Percentiles rank a stretch among this genome's conserved stretches.
Evolutionary conservation across 2,888 invertebrate species (phyloP).

Genomic region (Drosophila picticornis): DNA sequence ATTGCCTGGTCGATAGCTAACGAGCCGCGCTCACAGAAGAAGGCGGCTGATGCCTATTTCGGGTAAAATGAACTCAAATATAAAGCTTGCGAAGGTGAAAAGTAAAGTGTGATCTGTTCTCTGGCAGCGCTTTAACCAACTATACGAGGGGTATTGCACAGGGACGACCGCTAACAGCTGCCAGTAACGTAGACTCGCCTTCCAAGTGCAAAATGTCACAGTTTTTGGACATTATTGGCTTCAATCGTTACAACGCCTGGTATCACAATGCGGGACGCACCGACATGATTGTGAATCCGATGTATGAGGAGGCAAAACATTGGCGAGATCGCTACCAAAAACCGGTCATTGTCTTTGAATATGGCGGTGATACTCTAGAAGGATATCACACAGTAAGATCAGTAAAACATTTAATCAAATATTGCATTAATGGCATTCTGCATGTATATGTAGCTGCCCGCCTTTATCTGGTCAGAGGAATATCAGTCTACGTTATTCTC

Average conservation of each 20-base stretch:
- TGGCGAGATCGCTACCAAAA: conserved; percentile 94
- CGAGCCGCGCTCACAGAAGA: conserved; percentile 92
- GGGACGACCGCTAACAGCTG: conserved; percentile 93
- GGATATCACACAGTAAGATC: conserved; percentile 93
- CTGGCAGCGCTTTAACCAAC: conserved; percentile 88
- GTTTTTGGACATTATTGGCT: conserved; percentile 94
- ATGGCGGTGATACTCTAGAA: conserved; percentile 97
- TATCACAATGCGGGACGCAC: conserved; percentile 93
- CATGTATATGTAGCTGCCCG: conserved; percentile 87
- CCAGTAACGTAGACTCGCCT: conserved; percentile 86
- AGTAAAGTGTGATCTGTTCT: conserved; percentile 39
- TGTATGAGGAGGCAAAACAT: conserved; percentile 90
- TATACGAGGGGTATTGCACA: conserved; percentile 68
- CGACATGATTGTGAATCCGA: conserved; percentile 89
- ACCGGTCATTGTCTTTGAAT: conserved; percentile 97
- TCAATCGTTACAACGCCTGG: conserved; percentile 99
- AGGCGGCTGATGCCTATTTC: conserved; percentile 92
- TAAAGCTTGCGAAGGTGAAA: neutral
- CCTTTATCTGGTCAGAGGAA: conserved; percentile 97
- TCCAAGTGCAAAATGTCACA: conserved; percentile 74
- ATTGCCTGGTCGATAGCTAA: conserved; percentile 99
- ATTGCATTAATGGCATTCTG: neutral
- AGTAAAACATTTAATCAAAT: neutral
- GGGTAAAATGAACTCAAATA: conserved; percentile 85
- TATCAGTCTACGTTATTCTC: conserved; percentile 94